Base-by-base conservation (phyloP, 2,113 vertebrate genomes). In the Upupa epops region DNA sequence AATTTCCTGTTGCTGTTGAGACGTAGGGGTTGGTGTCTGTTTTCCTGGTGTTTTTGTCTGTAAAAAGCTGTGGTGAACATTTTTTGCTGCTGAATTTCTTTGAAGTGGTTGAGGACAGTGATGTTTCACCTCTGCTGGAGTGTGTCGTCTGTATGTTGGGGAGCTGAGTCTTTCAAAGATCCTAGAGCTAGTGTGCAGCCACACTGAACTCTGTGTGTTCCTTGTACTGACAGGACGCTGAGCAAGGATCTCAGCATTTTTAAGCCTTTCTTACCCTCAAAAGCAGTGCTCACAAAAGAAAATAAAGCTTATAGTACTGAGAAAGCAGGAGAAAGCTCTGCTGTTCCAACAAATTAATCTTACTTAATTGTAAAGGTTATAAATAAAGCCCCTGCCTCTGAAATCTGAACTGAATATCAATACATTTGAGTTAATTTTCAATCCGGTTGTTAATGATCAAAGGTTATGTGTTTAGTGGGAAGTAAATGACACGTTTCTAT, bases 181-280 rank as follows among this genome's bases (percentile, higher is more conserved):
- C 14, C 13, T 26, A 4, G 42, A 34, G 36, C n/a, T 37, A 11
- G 9, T 16, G 21, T 3, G 7, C 32, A 51, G 71, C 60, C 54
- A 14, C 8, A 1, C 56, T 22, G 66, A 55, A 40, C 15, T 65
- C 6, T 61, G 79, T 18, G 1, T 49, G 26, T 20, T 36, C 46
- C 55, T 64, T 49, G 68, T 68, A 28, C 3, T 3, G 64, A 28
- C 51, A 58, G 54, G 25, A 16, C 1, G 3, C 61, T 75, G 69
- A 79, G 74, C 92, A 84, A 88, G 86, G 86, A 65, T 70, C 84
- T 86, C 28, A 84, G 66, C 68, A 31, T 79, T 84, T 93, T 79
- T 13, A 63, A 56, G 72, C 82, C 74, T 92, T 82, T 75, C 56
- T 79, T 72, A 79, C 66, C 85, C 83, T 95, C 93, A 64, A 85